phyloP scores from a whole-genome alignment of 2,113 vertebrate species.

The Brachypodius melanocephalos region DNA sequence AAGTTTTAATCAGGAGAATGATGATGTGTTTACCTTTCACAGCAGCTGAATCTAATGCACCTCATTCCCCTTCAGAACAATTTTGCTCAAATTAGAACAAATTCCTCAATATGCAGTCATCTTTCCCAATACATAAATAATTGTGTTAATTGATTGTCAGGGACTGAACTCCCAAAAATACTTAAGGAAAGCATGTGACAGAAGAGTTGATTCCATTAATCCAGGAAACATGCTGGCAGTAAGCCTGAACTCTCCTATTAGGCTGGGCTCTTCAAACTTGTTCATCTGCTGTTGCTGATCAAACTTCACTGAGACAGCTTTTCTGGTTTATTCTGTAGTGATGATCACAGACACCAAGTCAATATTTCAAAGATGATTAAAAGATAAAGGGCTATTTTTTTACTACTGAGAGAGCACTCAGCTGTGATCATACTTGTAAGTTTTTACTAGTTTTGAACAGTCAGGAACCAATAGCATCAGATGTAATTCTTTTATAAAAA shows the following conservation, averaged over 20 bases:
- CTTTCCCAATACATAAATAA: not conserved
- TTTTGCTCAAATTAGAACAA: not conserved
- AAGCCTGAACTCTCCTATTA: not conserved
- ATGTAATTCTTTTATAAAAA: not conserved
- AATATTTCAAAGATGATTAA: slow-evolving; percentile 60
- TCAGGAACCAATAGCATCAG: not conserved
- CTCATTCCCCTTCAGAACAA: not conserved
- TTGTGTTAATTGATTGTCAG: not conserved
- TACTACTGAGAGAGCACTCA: not conserved
- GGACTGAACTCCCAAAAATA: not conserved
- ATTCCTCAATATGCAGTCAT: not conserved
- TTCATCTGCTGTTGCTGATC: not conserved
- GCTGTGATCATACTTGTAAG: not conserved
- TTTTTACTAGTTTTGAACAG: not conserved
- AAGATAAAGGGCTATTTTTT: not conserved
- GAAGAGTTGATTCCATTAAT: not conserved
- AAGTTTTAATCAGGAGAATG: not conserved
- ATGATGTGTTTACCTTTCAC: not conserved
- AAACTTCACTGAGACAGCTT: not conserved
- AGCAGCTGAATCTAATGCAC: not conserved
- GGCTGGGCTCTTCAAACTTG: not conserved
- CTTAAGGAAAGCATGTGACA: not conserved
- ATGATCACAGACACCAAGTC: not conserved
- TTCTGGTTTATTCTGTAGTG: slow-evolving; percentile 17
- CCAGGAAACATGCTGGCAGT: not conserved